Evolutionary conservation across 2,888 invertebrate genomes (phyloP), one percentile per base, ranked within the genome.

Genomic region (Volucella bombylans): DNA sequence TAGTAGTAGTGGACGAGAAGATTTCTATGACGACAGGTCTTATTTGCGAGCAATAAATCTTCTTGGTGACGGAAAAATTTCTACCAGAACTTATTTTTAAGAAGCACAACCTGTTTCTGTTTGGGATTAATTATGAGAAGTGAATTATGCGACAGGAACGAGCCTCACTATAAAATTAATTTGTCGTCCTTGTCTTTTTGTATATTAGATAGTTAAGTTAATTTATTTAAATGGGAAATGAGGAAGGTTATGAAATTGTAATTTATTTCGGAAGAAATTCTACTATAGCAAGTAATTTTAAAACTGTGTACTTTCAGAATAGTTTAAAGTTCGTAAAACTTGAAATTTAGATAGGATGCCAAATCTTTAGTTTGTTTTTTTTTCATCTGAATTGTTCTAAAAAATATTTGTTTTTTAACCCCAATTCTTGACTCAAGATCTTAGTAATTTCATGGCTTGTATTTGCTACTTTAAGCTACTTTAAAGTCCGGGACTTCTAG

Each of bases 1-100:
- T 38, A n/a, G 52, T 50, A 50, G 41, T 49, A 18, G 61, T 43
- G 50, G 50, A 71, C 23, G 39, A 50, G 8, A 12, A 38, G 41
- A 23, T 18, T 12, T 38, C 39, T 14, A 43, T 39, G 18, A 11
- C 18, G 43, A 10, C 52, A 43, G 52, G 18, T 62, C 45, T 62
- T 54, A 76, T 61, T 76, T 68, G 76, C 67, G 43, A 68, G 68
- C 68, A 68, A 76, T 76, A 76, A 76, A 76, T 67, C 68, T 76
- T 61, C 6, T 39, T 54, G 67, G 23, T 76, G 76, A 68, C 23
- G 67, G 76, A 18, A 38, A 23, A 45, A 61, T 76, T 45, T 61
- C 54, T 47, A 52, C 38, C 12, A 59, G 4, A 43, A 43, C 49
- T n/a, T 45, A 1, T 8, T 52, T 10, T 14, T 39, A 4, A 49